A percentile compares a stretch with the other conserved stretches of the same genome.
Evolutionary conservation across 2,113 vertebrate genomes (phyloP).

Genomic region (Petrocephalus microphthalmus): DNA sequence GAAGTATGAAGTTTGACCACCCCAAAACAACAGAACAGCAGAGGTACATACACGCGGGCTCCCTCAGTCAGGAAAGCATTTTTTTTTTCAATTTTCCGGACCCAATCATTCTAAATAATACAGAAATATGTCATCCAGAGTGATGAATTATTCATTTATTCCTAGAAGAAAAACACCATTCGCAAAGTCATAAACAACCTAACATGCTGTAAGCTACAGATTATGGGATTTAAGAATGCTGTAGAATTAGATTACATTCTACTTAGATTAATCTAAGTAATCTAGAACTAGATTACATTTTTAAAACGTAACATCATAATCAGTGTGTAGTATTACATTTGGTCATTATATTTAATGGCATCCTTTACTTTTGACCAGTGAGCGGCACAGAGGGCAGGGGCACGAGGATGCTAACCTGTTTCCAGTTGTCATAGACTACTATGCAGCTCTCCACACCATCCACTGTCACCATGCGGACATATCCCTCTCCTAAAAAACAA

Average conservation of each 20-base stretch:
- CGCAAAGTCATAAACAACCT: neutral
- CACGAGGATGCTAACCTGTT: constrained; percentile 63
- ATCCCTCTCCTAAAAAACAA: constrained; percentile 69
- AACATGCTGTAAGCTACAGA: neutral
- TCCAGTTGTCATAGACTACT: constrained; percentile 84
- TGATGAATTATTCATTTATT: neutral
- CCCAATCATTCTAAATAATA: neutral
- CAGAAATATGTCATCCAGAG: neutral
- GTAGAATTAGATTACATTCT: neutral
- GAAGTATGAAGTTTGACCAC: neutral
- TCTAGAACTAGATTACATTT: neutral
- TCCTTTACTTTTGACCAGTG: neutral
- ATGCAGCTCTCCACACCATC: constrained; percentile 78
- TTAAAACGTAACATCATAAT: neutral
- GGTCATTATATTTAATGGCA: neutral
- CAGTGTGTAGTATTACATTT: neutral
- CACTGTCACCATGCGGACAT: constrained; percentile 67
- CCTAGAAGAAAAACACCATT: too few relatives aligned
- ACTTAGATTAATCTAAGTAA: too few relatives aligned
- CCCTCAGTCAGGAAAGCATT: neutral
- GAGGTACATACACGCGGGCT: neutral
- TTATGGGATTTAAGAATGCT: neutral
- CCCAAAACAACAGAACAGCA: neutral
- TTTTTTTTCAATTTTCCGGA: neutral
- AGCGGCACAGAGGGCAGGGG: constrained; percentile 8